Percentiles rank a stretch among this genome's conserved stretches.
Evolutionary conservation across 2,888 invertebrate genomes (phyloP).

Genomic region (Drosophila histrio): DNA sequence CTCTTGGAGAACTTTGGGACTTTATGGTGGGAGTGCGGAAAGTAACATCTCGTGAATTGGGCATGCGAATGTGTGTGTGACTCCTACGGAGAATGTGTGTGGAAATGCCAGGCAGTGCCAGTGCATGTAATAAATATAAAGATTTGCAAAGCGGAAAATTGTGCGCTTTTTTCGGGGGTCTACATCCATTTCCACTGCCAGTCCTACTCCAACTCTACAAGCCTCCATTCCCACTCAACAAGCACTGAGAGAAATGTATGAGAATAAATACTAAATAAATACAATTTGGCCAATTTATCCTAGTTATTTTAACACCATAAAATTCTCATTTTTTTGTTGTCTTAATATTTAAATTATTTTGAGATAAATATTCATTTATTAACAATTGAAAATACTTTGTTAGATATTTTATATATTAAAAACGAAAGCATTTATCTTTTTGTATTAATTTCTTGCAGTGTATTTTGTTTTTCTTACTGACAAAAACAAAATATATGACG

Average conservation of each 20-base stretch:
- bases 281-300: too few relatives aligned
- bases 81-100: constrained; percentile 19
- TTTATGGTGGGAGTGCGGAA: constrained; percentile 32
- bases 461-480: background rate
- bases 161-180: constrained; percentile 39
- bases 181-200: constrained; percentile 5
- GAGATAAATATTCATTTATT: too few relatives aligned
- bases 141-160: constrained; percentile 72
- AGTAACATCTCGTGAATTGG: constrained; percentile 29
- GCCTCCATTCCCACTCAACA: background rate
- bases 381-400: too few relatives aligned
- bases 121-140: constrained; percentile 69
- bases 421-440: background rate
- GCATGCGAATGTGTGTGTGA: constrained; percentile 35
- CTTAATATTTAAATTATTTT: background rate
- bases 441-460: background rate
- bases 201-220: background rate
- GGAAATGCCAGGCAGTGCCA: constrained; percentile 44
- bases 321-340: too few relatives aligned
- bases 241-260: constrained; percentile 33
- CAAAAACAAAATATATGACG: constrained; percentile 38
- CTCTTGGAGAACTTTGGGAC: constrained; percentile 7
- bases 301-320: too few relatives aligned
- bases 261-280: too few relatives aligned
- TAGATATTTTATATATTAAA: background rate